These are phyloP conservation scores for Enteromius anoplus DNA, from an alignment of 2,797 vertebrate genomes.

Conservation along the genomic window DNA sequence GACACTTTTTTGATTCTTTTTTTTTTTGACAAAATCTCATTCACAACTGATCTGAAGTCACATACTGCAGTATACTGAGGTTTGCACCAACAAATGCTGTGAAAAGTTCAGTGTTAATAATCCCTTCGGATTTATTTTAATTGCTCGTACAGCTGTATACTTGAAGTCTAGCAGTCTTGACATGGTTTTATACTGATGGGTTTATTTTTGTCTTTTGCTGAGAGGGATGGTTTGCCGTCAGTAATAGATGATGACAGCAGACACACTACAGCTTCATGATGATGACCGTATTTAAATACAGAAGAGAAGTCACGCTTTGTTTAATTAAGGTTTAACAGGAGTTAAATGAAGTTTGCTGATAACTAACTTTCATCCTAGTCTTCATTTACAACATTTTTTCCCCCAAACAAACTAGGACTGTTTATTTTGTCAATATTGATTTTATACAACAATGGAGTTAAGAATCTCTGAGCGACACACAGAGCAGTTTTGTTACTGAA, in stretches of 20 bases:
- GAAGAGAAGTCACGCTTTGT: not conserved
- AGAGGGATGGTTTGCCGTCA: constrained; percentile 18
- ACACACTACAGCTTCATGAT: not conserved
- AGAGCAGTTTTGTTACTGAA: not conserved
- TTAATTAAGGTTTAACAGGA: not conserved
- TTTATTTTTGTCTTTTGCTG: constrained; percentile 47
- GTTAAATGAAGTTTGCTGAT: not conserved
- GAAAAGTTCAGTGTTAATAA: not conserved
- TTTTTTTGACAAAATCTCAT: not conserved
- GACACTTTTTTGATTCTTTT: not conserved
- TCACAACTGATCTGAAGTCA: not conserved
- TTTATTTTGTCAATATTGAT: not conserved
- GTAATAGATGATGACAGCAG: constrained; percentile 31
- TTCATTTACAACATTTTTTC: not conserved
- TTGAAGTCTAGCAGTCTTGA: constrained; percentile 38
- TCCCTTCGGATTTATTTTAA: constrained; percentile 15
- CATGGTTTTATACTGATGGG: constrained; percentile 27
- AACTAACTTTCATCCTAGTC: not conserved
- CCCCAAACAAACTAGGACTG: not conserved
- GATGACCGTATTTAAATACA: not conserved
- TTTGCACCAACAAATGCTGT: not conserved
- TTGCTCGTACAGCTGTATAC: not conserved
- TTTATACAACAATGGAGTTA: not conserved
- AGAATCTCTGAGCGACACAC: not conserved
- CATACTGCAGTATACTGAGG: not conserved